phyloP scores from a whole-genome alignment of 2,113 vertebrate species.

The Castor canadensis region DNA sequence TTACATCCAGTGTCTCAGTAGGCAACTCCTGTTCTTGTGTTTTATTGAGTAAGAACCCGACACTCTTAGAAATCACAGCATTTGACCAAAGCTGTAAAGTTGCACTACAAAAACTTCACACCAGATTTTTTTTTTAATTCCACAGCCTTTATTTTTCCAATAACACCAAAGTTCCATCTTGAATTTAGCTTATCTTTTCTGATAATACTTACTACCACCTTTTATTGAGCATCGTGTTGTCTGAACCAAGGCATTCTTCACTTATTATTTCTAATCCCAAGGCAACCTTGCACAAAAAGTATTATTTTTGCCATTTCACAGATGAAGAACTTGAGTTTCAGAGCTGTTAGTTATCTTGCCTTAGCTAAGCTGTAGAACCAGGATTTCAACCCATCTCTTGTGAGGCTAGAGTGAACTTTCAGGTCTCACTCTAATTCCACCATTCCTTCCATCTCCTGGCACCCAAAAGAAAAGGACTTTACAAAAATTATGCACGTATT shows the following conservation, averaged over 20 bases:
- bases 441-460: too few species aligned
- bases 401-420: background rate
- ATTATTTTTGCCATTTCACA: background rate
- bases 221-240: background rate
- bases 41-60: background rate
- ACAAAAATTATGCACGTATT: background rate
- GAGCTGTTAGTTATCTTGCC: background rate
- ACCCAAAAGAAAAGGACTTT: background rate
- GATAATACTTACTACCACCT: background rate
- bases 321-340: background rate
- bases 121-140: background rate
- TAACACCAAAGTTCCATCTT: background rate
- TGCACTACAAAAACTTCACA: background rate
- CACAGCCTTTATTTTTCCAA: background rate
- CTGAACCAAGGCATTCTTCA: background rate
- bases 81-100: background rate
- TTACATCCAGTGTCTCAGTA: background rate
- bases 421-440: background rate
- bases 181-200: background rate
- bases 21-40: background rate
- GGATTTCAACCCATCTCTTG: background rate
- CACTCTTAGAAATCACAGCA: background rate
- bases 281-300: background rate
- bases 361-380: background rate
- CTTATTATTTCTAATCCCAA: background rate